A percentile compares a stretch with the other conserved stretches of the same genome.
phyloP scores from a whole-genome alignment of 2,113 vertebrate species.

The Osmerus mordax region DNA sequence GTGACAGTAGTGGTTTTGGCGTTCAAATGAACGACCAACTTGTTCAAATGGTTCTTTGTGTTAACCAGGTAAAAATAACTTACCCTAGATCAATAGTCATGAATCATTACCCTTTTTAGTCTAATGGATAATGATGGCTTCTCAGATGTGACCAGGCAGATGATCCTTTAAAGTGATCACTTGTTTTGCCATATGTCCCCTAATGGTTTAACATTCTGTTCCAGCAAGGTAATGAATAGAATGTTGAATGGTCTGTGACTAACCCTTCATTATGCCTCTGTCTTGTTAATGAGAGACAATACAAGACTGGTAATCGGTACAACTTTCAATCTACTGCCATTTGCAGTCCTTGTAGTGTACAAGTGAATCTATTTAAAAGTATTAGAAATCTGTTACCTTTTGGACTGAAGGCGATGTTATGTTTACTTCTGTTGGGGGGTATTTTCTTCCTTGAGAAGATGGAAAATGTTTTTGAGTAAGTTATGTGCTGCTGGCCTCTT shows the following conservation, averaged over 20 bases:
- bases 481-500: not conserved
- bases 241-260: not conserved
- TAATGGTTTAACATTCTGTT: not conserved
- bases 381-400: too few relatives aligned
- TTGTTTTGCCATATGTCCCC: slow-evolving; percentile 1
- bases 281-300: not conserved
- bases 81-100: not conserved
- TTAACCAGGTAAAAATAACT: not conserved
- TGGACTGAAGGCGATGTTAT: too few relatives aligned
- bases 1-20: too few relatives aligned
- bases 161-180: not conserved
- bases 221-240: not conserved
- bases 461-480: too few relatives aligned
- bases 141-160: not conserved
- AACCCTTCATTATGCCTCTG: not conserved
- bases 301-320: not conserved
- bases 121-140: not conserved
- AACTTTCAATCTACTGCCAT: too few relatives aligned
- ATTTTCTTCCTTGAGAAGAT: too few relatives aligned
- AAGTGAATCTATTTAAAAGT: too few relatives aligned
- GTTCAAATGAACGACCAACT: too few relatives aligned
- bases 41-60: too few relatives aligned
- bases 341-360: too few relatives aligned
- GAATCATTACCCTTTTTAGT: slow-evolving; percentile 9
- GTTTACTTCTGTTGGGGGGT: too few relatives aligned